phyloP scores from a whole-genome alignment of 2,888 invertebrate genomes.

The Campoplex nolae region DNA sequence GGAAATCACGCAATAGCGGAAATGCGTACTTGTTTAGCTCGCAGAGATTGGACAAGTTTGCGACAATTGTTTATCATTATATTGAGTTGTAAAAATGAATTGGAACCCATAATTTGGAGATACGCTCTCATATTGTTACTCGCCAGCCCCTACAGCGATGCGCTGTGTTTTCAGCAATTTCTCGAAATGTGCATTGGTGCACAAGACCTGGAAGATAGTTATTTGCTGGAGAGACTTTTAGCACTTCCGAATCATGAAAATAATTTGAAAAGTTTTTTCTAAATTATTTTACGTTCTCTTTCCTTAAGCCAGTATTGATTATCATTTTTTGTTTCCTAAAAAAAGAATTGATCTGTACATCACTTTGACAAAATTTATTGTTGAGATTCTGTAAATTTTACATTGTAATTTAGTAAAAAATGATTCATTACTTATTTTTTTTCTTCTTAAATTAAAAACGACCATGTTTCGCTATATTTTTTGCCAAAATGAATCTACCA shows the following conservation, averaged over 20 bases:
- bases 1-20: slow-evolving; percentile 53
- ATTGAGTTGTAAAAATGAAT: slow-evolving; percentile 50
- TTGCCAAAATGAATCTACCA: neutral
- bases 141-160: slow-evolving; percentile 58
- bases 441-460: neutral
- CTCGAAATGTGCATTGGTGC: slow-evolving; percentile 62
- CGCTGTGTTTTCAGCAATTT: slow-evolving; percentile 58
- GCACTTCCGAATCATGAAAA: slow-evolving; percentile 30
- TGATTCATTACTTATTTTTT: neutral
- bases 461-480: neutral
- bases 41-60: slow-evolving; percentile 58
- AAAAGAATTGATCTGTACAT: neutral
- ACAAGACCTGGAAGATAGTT: slow-evolving; percentile 32
- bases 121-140: slow-evolving; percentile 62
- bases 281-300: neutral
- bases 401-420: neutral
- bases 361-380: neutral
- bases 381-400: neutral
- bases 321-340: neutral
- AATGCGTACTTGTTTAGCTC: slow-evolving; percentile 60
- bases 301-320: no score
- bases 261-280: neutral
- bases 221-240: slow-evolving; percentile 60
- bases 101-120: slow-evolving; percentile 65
- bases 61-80: slow-evolving; percentile 59